Evolutionary conservation across 2,888 invertebrate genomes (phyloP).

Genomic region (Sphecodes monilicornis): DNA sequence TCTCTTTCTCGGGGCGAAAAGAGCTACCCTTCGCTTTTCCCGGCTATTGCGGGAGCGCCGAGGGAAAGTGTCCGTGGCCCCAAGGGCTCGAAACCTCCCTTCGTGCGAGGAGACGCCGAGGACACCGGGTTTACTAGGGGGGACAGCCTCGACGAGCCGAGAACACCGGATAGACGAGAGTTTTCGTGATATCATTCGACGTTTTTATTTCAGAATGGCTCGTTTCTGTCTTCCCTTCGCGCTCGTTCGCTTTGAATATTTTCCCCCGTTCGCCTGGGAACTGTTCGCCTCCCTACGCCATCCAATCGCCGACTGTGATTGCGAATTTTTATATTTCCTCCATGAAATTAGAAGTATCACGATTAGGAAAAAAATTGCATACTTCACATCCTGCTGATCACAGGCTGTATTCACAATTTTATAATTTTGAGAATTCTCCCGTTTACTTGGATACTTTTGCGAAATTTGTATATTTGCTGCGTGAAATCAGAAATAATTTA

Average conservation of each 20-base stretch:
- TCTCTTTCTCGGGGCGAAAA: constrained; percentile 43
- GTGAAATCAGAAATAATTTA: neutral
- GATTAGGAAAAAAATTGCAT: neutral
- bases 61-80: constrained; percentile 68
- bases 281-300: neutral
- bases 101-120: constrained; percentile 35
- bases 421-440: neutral
- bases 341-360: neutral
- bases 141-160: constrained; percentile 28
- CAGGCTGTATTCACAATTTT: neutral
- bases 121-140: constrained; percentile 48
- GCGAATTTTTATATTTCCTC: neutral
- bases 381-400: neutral
- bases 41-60: constrained; percentile 65
- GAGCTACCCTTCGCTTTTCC: constrained; percentile 54
- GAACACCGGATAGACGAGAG: constrained; percentile 27
- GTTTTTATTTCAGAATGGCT: constrained; percentile 9
- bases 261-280: neutral
- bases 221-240: neutral
- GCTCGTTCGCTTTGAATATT: constrained; percentile 1
- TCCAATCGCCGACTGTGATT: neutral
- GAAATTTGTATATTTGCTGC: neutral
- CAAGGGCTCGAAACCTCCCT: constrained; percentile 63
- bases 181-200: constrained; percentile 9
- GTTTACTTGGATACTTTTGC: neutral